phyloP scores from a whole-genome alignment of 2,888 invertebrate genomes.

The Drosophila nr. perissopoda region DNA sequence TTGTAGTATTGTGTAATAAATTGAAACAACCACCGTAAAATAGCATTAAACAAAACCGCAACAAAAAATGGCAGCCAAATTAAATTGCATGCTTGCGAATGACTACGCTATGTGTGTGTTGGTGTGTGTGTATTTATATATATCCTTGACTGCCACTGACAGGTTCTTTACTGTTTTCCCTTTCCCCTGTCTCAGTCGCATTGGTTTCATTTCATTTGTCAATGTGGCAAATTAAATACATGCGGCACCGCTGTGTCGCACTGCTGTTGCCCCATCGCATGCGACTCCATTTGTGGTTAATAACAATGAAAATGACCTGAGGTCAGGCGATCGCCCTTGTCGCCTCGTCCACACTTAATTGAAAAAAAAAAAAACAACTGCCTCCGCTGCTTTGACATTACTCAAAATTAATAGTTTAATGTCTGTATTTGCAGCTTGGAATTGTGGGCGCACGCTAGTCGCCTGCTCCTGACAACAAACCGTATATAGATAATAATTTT shows the following conservation, averaged over 20 bases:
- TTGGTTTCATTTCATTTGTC: conserved; percentile 72
- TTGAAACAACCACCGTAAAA: conserved; percentile 78
- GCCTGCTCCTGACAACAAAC: background rate
- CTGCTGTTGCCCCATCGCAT: conserved; percentile 29
- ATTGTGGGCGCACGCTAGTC: background rate
- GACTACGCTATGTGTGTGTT: conserved; percentile 3
- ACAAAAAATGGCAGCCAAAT: conserved; percentile 69
- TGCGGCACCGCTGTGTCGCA: conserved; percentile 24
- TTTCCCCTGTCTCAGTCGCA: conserved; percentile 10
- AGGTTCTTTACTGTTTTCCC: conserved; percentile 52
- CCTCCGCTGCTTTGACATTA: conserved; percentile 1
- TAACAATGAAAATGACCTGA: conserved; percentile 29
- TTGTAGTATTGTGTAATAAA: conserved; percentile 63
- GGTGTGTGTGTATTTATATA: conserved; percentile 9
- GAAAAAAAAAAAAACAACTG: conserved; percentile 1
- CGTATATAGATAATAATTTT: too few relatives aligned
- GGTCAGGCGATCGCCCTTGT: conserved; percentile 34
- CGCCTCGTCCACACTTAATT: conserved; percentile 21
- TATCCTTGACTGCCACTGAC: conserved; percentile 60
- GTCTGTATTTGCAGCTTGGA: conserved; percentile 28
- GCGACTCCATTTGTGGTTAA: conserved; percentile 46
- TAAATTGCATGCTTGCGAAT: conserved; percentile 64
- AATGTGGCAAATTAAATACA: conserved; percentile 69
- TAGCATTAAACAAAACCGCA: conserved; percentile 72
- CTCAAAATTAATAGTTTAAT: conserved; percentile 22